phyloP scores from a whole-genome alignment of 2,113 vertebrate species.

The Podilymbus podiceps region DNA sequence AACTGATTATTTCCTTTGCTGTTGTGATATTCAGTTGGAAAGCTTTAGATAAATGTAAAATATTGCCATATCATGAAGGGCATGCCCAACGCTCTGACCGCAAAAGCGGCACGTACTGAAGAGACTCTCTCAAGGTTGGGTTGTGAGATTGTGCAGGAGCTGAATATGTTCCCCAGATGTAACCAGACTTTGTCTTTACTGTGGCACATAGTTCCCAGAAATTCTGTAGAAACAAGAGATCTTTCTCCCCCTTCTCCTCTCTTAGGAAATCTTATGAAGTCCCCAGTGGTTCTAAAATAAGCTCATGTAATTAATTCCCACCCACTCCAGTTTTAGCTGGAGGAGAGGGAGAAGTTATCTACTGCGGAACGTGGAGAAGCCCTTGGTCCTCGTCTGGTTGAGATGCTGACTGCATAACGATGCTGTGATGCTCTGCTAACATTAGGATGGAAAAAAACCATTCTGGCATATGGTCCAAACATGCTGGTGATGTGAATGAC shows the following conservation, averaged over 20 bases:
- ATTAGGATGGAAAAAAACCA: background rate
- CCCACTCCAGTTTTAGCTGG: background rate
- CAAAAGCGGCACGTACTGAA: background rate
- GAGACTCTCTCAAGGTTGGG: background rate
- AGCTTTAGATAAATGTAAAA: background rate
- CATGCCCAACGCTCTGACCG: accelerated
- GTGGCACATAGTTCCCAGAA: background rate
- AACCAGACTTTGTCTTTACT: background rate
- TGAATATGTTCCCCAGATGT: background rate
- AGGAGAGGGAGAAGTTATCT: background rate
- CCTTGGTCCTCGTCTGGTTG: background rate
- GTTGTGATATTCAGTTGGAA: background rate
- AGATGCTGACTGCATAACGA: accelerated
- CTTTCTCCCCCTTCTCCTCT: background rate
- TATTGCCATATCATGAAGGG: accelerated
- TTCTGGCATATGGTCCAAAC: background rate
- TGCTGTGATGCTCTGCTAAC: background rate
- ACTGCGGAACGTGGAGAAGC: accelerated
- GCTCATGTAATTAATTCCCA: too few species aligned
- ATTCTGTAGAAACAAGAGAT: background rate
- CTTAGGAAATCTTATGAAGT: too few species aligned
- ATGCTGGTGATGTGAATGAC: background rate
- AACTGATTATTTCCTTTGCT: accelerated
- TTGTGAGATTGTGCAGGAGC: background rate
- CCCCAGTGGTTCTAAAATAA: background rate